phyloP scores from a whole-genome alignment of 1,140 invertebrate species.

The Akabosia matsudoensis region DNA sequence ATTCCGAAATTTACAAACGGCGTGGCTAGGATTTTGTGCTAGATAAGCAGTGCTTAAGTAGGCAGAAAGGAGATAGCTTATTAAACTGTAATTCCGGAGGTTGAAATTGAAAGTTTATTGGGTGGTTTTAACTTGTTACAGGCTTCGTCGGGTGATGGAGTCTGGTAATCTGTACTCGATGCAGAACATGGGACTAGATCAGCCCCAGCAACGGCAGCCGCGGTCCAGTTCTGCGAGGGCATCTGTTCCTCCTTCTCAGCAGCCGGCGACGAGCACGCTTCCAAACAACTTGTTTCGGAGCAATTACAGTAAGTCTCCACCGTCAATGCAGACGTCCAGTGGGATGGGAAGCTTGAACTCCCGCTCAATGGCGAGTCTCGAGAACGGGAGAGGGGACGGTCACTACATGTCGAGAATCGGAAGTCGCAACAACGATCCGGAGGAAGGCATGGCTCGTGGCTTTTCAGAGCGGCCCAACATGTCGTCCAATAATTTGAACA shows the following conservation, averaged over 20 bases:
- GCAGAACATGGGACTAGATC: not conserved
- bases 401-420: not conserved
- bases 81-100: too few relatives aligned
- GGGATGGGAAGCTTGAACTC: slow-evolving; percentile 12
- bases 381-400: not conserved
- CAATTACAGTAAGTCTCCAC: not conserved
- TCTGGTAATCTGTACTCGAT: not conserved
- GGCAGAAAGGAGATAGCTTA: too few relatives aligned
- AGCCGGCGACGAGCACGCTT: not conserved
- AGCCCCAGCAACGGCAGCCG: not conserved
- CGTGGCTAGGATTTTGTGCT: too few relatives aligned
- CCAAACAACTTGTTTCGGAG: slow-evolving; percentile 1
- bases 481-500: slow-evolving; percentile 9
- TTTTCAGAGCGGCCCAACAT: not conserved
- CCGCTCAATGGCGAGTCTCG: not conserved
- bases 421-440: not conserved
- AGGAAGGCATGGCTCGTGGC: not conserved
- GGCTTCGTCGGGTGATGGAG: not conserved
- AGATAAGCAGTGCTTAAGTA: too few relatives aligned
- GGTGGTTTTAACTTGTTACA: not conserved
- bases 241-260: not conserved
- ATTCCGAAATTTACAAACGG: too few relatives aligned
- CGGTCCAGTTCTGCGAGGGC: not conserved
- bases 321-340: slow-evolving; percentile 1
- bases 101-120: not conserved